These are phyloP conservation scores for Tenthredo amoena DNA, from an alignment of 2,888 invertebrate genomes.

Conservation along the genomic window DNA sequence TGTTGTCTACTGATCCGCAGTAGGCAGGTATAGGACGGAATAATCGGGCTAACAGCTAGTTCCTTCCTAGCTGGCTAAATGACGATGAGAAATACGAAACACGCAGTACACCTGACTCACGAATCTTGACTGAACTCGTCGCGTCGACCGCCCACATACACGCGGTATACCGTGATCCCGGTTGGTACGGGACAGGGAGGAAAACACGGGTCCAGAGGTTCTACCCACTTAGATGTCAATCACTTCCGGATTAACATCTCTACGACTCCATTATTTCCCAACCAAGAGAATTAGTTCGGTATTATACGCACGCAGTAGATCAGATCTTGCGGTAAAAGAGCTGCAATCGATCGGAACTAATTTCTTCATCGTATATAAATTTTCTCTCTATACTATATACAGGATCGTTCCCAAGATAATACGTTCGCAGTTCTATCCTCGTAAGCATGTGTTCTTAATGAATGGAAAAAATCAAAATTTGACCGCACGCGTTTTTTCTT, in stretches of 20 bases:
- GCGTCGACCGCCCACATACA: slow-evolving; percentile 53
- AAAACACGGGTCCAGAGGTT: slow-evolving; percentile 14
- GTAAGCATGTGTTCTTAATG: neutral
- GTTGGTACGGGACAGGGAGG: slow-evolving; percentile 5
- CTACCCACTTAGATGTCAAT: slow-evolving; percentile 50
- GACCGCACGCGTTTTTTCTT: neutral
- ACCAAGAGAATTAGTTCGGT: neutral
- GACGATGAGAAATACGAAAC: slow-evolving; percentile 1
- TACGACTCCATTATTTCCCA: neutral
- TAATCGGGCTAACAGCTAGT: neutral
- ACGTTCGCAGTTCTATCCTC: neutral
- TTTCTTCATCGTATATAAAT: neutral
- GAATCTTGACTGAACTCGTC: neutral
- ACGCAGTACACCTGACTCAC: slow-evolving; percentile 23
- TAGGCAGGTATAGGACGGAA: slow-evolving; percentile 32
- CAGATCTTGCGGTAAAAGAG: neutral
- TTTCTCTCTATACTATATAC: neutral
- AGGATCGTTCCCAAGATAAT: neutral
- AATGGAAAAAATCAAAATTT: neutral
- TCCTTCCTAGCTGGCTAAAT: neutral
- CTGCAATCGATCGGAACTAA: neutral
- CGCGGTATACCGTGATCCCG: neutral
- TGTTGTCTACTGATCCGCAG: slow-evolving; percentile 27
- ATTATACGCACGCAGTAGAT: neutral
- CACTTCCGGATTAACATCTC: slow-evolving; percentile 56